These are phyloP conservation scores for Panthera tigris DNA, from an alignment of 2,113 vertebrate genomes.

Conservation along the genomic window DNA sequence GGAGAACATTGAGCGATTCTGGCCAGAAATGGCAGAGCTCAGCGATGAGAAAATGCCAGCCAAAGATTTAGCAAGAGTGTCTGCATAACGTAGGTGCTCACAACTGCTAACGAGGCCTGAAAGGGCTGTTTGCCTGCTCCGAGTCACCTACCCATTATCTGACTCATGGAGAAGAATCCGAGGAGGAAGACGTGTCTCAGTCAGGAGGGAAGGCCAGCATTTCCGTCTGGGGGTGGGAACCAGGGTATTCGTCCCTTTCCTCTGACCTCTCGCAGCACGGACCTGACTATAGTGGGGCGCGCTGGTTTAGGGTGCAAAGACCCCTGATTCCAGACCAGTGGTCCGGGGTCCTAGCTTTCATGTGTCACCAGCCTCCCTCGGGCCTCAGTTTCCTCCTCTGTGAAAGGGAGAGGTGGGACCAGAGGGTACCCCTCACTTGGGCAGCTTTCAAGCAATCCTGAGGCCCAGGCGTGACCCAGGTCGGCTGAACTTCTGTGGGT, in stretches of 20 bases:
- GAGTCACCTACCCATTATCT: background rate
- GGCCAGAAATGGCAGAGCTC: background rate
- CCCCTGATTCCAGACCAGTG: background rate
- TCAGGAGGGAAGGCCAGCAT: background rate
- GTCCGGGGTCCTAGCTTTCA: background rate
- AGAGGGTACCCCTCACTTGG: background rate
- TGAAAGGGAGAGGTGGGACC: background rate
- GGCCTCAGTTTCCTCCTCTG: background rate
- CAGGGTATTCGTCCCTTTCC: no score
- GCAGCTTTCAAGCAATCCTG: background rate
- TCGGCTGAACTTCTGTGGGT: background rate
- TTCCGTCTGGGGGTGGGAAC: no score
- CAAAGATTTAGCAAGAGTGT: background rate
- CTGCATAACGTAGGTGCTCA: background rate
- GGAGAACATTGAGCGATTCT: background rate
- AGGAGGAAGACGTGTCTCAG: background rate
- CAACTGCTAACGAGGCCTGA: background rate
- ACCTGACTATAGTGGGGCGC: background rate
- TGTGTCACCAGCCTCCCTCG: background rate
- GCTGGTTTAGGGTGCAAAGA: background rate
- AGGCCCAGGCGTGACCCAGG: background rate
- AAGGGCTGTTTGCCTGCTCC: background rate
- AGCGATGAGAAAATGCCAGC: background rate
- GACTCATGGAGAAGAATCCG: background rate
- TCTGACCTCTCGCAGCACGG: background rate